Percentiles rank a stretch among this genome's conserved stretches.
Conservation (phyloP, 35 echinoderm and acorn worm genomes). For the Heliocidaris erythrogramma region DNA sequence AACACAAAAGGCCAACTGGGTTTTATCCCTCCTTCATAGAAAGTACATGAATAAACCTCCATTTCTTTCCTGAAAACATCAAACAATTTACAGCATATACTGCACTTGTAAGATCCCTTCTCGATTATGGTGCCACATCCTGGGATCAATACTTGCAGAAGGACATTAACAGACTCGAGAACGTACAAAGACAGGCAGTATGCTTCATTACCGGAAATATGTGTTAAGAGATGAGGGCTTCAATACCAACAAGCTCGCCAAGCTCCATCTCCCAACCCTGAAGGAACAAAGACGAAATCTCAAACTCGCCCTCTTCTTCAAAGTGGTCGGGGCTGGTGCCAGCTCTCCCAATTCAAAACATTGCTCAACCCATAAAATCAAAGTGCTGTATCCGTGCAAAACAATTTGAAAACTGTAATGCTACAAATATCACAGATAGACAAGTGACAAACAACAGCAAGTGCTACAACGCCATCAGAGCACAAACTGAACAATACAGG, state of each 20-base stretch:
- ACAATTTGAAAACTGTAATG: background rate
- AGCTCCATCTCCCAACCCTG: background rate
- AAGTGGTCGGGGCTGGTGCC: constrained; percentile 2
- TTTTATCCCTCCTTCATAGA: background rate
- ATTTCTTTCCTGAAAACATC: background rate
- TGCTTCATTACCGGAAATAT: background rate
- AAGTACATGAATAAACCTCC: no score
- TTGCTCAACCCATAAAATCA: no score
- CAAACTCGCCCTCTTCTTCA: constrained; percentile 23
- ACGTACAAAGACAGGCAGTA: background rate
- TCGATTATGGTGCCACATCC: background rate
- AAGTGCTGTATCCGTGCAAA: no score
- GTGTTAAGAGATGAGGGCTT: background rate
- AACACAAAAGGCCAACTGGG: background rate
- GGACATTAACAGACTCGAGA: constrained; percentile 12
- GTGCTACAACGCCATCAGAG: no score
- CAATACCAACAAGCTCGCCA: background rate
- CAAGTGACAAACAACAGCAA: constrained; percentile 7
- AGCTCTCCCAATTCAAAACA: constrained; percentile 15
- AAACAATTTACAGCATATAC: background rate
- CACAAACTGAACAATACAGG: no score
- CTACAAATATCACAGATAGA: background rate
- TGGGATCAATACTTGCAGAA: background rate
- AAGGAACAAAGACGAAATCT: background rate
- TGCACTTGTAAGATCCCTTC: background rate